Evolutionary conservation across 2,888 invertebrate genomes (phyloP).

Genomic region (Lamellibrachia columna): DNA sequence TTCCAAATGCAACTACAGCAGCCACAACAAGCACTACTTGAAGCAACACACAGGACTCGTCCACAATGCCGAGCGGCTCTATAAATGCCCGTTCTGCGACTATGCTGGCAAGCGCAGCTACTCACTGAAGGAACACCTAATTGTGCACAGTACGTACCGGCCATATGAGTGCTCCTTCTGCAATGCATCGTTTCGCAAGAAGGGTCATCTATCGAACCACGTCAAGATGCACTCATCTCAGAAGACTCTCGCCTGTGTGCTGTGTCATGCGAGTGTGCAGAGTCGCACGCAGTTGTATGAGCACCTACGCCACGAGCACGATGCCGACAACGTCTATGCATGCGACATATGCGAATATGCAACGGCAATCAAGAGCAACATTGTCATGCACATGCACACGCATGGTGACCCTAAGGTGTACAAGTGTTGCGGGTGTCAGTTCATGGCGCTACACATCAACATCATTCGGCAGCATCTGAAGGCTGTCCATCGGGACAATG

Average conservation of each 20-base stretch:
- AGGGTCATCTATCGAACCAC: slow-evolving; percentile 63
- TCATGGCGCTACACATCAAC: slow-evolving; percentile 24
- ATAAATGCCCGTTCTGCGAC: slow-evolving; percentile 63
- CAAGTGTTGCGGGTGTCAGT: slow-evolving; percentile 33
- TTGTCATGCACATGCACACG: slow-evolving; percentile 39
- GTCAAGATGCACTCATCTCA: slow-evolving; percentile 56
- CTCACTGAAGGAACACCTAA: slow-evolving; percentile 60
- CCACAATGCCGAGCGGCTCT: slow-evolving; percentile 59
- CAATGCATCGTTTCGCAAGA: slow-evolving; percentile 63
- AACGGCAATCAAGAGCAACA: slow-evolving; percentile 34
- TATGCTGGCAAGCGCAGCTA: slow-evolving; percentile 64
- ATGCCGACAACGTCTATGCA: slow-evolving; percentile 48
- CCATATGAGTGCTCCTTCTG: slow-evolving; percentile 60
- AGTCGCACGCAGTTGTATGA: slow-evolving; percentile 24
- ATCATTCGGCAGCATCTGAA: slow-evolving; percentile 33
- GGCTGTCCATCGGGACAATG: slow-evolving; percentile 27
- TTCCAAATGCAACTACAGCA: slow-evolving; percentile 59
- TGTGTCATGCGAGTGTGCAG: not conserved
- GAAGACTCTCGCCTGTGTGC: slow-evolving; percentile 18
- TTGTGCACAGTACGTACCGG: slow-evolving; percentile 60
- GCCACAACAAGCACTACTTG: slow-evolving; percentile 61
- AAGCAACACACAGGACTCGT: slow-evolving; percentile 63
- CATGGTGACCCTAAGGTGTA: slow-evolving; percentile 35
- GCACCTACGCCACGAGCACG: slow-evolving; percentile 32
- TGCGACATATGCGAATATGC: slow-evolving; percentile 56